Conservation (phyloP, 1,140 invertebrate species). For the Drosophila bocki region DNA sequence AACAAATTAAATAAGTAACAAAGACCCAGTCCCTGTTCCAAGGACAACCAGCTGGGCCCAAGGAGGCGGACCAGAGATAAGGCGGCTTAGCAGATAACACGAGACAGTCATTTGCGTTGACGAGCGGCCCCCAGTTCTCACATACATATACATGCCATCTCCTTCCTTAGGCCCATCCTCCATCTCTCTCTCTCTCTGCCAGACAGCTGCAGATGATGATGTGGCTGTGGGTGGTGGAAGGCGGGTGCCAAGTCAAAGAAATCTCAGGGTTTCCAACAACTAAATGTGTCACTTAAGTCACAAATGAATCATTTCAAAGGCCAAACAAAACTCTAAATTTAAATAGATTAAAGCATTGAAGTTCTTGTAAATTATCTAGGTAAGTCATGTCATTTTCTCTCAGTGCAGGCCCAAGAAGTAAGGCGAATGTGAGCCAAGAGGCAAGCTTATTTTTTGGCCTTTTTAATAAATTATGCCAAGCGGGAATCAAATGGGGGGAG, state of each 20-base stretch:
- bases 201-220: slow-evolving; percentile 40
- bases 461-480: slow-evolving; percentile 73
- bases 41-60: not conserved
- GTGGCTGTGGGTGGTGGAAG: not conserved
- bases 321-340: not conserved
- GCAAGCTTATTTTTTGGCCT: slow-evolving; percentile 51
- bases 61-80: slow-evolving; percentile 59
- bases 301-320: not conserved
- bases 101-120: slow-evolving; percentile 80
- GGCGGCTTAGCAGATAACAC: slow-evolving; percentile 80
- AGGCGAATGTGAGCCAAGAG: not conserved
- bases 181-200: not conserved
- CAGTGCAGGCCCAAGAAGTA: slow-evolving; percentile 43
- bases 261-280: not conserved
- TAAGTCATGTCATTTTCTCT: not conserved
- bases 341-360: not conserved
- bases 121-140: slow-evolving; percentile 34
- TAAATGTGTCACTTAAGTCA: not conserved
- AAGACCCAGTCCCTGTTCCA: slow-evolving; percentile 51
- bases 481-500: not conserved
- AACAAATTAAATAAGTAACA: slow-evolving; percentile 83
- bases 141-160: not conserved
- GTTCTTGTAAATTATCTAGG: not conserved
- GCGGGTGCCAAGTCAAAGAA: not conserved
- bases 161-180: not conserved